Percentiles rank a stretch among this genome's conserved stretches.
phyloP scores from a whole-genome alignment of 2,888 invertebrate genomes.

The Apoderus coryli region DNA sequence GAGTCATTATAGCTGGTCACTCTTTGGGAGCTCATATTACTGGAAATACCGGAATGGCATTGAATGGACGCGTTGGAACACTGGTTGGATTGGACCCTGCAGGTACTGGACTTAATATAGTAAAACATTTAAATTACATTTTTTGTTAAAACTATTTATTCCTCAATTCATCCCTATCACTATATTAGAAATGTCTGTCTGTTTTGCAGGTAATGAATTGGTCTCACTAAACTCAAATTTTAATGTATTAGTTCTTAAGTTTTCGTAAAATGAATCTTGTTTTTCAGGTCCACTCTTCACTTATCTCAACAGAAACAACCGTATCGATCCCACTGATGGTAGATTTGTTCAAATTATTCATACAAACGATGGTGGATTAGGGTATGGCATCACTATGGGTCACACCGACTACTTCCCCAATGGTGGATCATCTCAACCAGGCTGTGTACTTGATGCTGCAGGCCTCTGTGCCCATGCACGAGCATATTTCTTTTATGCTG shows the following conservation, averaged over 20 bases:
- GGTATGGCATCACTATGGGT: conserved; percentile 21
- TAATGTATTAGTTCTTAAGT: too few species aligned
- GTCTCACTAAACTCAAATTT: too few species aligned
- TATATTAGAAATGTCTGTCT: too few species aligned
- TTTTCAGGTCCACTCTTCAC: conserved; percentile 23
- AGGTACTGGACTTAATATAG: too few species aligned
- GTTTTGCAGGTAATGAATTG: too few species aligned
- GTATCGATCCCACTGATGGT: conserved; percentile 26
- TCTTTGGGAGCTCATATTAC: conserved; percentile 27
- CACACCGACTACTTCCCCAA: conserved; percentile 30
- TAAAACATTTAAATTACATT: too few species aligned
- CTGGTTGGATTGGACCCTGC: conserved; percentile 31
- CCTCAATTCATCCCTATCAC: too few species aligned
- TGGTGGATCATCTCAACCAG: conserved; percentile 28
- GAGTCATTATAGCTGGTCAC: conserved; percentile 16
- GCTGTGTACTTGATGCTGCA: conserved; percentile 24
- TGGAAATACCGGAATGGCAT: too few species aligned
- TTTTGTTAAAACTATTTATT: too few species aligned
- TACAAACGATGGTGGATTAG: conserved; percentile 20
- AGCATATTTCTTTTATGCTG: conserved; percentile 32
- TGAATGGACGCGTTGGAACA: too few species aligned
- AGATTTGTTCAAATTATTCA: conserved; percentile 29
- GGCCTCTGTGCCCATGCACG: conserved; percentile 33
- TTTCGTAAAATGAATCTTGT: too few species aligned
- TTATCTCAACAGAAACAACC: conserved; percentile 18